phyloP scores from a whole-genome alignment of 1,140 invertebrate genomes.

The Catajapyx aquilonaris region DNA sequence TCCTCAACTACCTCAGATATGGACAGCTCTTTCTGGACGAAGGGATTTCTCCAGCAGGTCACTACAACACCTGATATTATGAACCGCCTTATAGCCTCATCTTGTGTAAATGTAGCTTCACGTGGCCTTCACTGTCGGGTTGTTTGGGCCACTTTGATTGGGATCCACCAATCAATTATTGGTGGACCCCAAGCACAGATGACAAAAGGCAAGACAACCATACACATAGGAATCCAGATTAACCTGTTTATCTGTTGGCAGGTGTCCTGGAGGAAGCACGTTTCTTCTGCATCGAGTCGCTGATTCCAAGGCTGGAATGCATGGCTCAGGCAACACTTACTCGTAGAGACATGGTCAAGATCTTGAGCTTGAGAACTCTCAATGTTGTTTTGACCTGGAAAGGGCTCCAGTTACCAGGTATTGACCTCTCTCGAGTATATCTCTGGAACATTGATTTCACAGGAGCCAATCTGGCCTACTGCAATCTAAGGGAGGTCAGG shows the following conservation, averaged over 20 bases:
- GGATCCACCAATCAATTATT: too few relatives aligned
- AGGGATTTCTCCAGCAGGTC: slow-evolving; percentile 69
- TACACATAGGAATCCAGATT: too few relatives aligned
- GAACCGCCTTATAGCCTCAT: too few relatives aligned
- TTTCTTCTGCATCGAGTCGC: slow-evolving; percentile 77
- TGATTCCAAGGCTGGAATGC: slow-evolving; percentile 38
- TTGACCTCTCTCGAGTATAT: slow-evolving; percentile 77
- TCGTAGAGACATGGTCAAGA: slow-evolving; percentile 28
- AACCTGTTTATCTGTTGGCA: slow-evolving; percentile 17
- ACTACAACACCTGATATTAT: too few relatives aligned
- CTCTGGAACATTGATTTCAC: slow-evolving; percentile 90
- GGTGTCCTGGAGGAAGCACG: slow-evolving; percentile 82
- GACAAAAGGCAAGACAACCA: too few relatives aligned
- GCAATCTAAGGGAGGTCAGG: too few relatives aligned
- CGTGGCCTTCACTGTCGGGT: too few relatives aligned
- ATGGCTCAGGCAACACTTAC: slow-evolving; percentile 24
- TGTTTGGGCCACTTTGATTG: too few relatives aligned
- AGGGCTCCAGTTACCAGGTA: slow-evolving; percentile 74
- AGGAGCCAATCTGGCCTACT: too few relatives aligned
- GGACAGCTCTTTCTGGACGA: slow-evolving; percentile 80
- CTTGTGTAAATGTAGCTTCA: too few relatives aligned
- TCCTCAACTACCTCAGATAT: slow-evolving; percentile 89
- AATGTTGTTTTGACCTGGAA: slow-evolving; percentile 59
- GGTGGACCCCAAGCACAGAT: too few relatives aligned
- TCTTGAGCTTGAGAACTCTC: too few relatives aligned